Conservation (phyloP, 2,113 vertebrate genomes). For the Hemicordylus capensis region DNA sequence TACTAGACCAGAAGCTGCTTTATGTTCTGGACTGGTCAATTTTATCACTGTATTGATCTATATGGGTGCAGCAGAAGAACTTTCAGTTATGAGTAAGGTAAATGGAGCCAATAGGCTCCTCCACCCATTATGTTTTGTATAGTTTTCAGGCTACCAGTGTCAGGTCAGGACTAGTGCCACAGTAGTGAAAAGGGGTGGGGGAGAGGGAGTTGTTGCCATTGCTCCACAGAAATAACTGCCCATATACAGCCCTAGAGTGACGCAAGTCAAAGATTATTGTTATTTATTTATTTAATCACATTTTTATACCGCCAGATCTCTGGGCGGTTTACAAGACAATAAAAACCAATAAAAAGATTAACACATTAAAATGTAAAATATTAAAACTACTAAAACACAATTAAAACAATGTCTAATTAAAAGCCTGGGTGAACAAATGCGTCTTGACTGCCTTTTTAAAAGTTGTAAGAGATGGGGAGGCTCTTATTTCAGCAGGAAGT, state of each 20-base stretch:
- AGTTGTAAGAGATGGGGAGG: too few relatives aligned
- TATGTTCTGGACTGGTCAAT: too few relatives aligned
- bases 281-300: conserved; percentile 9
- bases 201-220: not conserved
- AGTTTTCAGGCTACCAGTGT: not conserved
- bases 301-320: too few relatives aligned
- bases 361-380: too few relatives aligned
- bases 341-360: too few relatives aligned
- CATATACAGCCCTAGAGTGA: not conserved
- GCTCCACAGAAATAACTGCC: not conserved
- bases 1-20: not conserved
- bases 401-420: too few relatives aligned
- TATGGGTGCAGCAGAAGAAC: not conserved
- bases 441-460: too few relatives aligned
- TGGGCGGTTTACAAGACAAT: too few relatives aligned
- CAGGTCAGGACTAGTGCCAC: not conserved
- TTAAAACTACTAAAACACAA: too few relatives aligned
- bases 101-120: not conserved
- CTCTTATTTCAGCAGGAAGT: too few relatives aligned
- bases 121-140: not conserved
- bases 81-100: not conserved
- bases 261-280: not conserved
- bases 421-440: too few relatives aligned
- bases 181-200: not conserved
- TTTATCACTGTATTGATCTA: not conserved